Evolutionary conservation across 2,797 vertebrate species (phyloP).

Genomic region (Denticeps clupeoides): DNA sequence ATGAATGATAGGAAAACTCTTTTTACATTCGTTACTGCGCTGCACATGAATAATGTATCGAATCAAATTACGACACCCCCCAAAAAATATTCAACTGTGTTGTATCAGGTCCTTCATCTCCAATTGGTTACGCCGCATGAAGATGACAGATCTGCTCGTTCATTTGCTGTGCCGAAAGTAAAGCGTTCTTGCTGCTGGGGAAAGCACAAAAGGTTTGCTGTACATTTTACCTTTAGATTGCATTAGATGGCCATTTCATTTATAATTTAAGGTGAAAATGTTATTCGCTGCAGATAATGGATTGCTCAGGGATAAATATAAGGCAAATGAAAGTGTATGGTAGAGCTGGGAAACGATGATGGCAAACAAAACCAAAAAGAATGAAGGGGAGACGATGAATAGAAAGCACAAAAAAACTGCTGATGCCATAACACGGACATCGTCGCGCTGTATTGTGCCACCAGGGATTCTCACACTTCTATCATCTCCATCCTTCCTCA

Average conservation of each 20-base stretch:
- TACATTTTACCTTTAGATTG: constrained; percentile 5
- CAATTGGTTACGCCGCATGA: constrained; percentile 26
- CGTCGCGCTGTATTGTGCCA: constrained; percentile 42
- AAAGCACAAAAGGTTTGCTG: constrained; percentile 5
- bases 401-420: constrained; percentile 46
- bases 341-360: too few relatives aligned
- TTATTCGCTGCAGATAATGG: constrained; percentile 26
- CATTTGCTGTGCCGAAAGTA: constrained; percentile 10
- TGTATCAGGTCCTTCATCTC: constrained; percentile 34
- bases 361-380: too few relatives aligned
- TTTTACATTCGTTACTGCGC: constrained; percentile 57
- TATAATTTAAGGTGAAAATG: constrained; percentile 25
- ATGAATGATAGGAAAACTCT: constrained; percentile 57
- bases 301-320: constrained; percentile 27
- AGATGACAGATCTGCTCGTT: constrained; percentile 28
- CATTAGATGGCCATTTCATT: constrained; percentile 17
- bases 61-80: constrained; percentile 44
- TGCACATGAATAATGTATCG: constrained; percentile 55
- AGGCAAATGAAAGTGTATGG: constrained; percentile 13
- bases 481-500: constrained; percentile 35
- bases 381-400: too few relatives aligned
- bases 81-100: constrained; percentile 45
- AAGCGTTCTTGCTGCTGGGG: not conserved
- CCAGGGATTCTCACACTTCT: constrained; percentile 42
- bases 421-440: constrained; percentile 46